These are phyloP conservation scores for Pteronotus mesoamericanus DNA, from an alignment of 2,797 vertebrate genomes.

Conservation along the genomic window DNA sequence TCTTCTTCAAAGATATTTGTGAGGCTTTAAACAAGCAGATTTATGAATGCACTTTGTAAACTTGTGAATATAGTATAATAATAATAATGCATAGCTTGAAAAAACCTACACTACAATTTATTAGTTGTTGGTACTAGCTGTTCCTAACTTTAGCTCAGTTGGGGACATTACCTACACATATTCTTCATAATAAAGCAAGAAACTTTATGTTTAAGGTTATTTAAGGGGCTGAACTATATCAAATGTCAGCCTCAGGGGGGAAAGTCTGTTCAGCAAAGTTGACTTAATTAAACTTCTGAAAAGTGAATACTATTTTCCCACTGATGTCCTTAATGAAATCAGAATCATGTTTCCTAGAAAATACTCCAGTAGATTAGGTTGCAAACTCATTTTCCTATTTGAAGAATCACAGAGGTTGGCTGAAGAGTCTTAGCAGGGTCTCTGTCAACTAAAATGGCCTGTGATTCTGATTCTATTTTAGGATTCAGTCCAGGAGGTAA, in stretches of 20 bases:
- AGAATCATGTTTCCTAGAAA: constrained; percentile 33
- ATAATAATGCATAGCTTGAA: background rate
- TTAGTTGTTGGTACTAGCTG: background rate
- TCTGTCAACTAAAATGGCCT: background rate
- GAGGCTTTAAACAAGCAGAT: background rate
- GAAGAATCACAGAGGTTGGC: background rate
- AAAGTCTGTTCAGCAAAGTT: background rate
- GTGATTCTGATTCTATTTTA: background rate
- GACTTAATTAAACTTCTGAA: constrained; percentile 30
- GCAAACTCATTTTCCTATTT: constrained; percentile 29
- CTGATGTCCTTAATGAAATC: constrained; percentile 21
- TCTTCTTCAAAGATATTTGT: background rate
- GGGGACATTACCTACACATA: background rate
- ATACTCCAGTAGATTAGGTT: background rate
- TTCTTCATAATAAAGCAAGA: constrained; percentile 8
- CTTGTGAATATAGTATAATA: background rate
- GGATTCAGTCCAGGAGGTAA: background rate
- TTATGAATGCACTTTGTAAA: background rate
- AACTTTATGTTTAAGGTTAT: background rate
- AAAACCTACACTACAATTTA: background rate
- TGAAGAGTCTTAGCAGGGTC: background rate
- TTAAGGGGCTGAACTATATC: background rate
- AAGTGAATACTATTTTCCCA: constrained; percentile 6
- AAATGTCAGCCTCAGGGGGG: background rate
- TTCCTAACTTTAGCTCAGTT: background rate